phyloP scores from a whole-genome alignment of 2,888 invertebrate species.

The Drepana falcataria region DNA sequence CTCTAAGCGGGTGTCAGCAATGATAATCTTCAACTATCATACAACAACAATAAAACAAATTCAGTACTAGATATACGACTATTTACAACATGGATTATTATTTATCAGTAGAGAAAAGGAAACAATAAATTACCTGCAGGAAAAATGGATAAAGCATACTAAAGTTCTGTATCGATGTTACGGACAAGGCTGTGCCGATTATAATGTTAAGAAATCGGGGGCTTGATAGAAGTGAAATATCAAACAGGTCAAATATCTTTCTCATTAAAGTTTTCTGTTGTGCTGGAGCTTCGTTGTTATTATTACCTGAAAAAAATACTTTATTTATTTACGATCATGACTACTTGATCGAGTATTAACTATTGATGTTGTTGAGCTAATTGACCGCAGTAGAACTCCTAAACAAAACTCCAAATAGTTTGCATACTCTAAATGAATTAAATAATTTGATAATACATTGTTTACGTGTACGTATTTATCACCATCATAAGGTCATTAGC shows the following conservation, averaged over 20 bases:
- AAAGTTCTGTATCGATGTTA: constrained; percentile 84
- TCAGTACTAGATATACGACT: neutral
- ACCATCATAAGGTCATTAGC: no score
- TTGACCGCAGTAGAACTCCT: no score
- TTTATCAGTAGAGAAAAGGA: constrained; percentile 4
- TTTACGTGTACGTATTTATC: no score
- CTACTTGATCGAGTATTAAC: no score
- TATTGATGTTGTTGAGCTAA: no score
- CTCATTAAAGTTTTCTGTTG: constrained; percentile 33
- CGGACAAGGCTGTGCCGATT: constrained; percentile 82
- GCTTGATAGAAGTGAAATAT: constrained; percentile 81
- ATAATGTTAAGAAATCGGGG: constrained; percentile 82
- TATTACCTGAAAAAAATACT: constrained; percentile 32
- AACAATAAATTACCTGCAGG: constrained; percentile 65
- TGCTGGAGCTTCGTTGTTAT: constrained; percentile 4
- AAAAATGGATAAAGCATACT: constrained; percentile 85
- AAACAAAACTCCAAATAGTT: no score
- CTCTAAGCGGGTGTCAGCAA: neutral
- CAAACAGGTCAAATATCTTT: constrained; percentile 74
- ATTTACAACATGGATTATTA: neutral
- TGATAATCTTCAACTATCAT: neutral
- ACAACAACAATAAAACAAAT: neutral
- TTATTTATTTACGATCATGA: neutral
- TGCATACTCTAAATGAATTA: no score
- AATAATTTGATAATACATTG: no score